Conservation (phyloP, 2,113 vertebrate species). For the Cavia aperea region DNA sequence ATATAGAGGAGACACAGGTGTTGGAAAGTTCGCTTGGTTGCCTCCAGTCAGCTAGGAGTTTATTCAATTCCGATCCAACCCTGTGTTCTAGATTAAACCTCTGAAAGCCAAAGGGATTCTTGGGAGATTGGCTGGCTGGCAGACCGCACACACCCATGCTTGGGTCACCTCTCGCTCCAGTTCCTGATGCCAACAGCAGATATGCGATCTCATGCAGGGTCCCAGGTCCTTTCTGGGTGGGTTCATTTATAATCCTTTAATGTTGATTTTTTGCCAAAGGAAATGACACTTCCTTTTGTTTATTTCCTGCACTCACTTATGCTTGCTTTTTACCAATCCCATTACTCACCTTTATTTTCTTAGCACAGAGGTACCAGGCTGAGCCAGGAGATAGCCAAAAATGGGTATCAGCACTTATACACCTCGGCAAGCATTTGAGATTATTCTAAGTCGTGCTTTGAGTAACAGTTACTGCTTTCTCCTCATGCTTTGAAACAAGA, state of each 20-base stretch:
- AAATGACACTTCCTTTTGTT: background rate
- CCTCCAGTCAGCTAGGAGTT: background rate
- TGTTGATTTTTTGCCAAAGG: background rate
- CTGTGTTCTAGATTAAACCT: background rate
- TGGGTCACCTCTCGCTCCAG: background rate
- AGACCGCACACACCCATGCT: background rate
- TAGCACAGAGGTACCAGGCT: background rate
- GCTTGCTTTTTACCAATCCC: background rate
- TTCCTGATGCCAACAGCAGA: background rate
- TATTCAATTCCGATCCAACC: background rate
- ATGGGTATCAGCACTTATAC: background rate
- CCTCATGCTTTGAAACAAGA: conserved; percentile 5
- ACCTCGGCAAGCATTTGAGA: background rate
- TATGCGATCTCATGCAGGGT: background rate
- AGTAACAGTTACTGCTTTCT: background rate
- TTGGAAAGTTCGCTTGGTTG: too few relatives aligned
- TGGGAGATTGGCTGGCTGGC: background rate
- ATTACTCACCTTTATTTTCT: background rate
- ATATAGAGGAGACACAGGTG: background rate
- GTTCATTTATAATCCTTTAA: background rate
- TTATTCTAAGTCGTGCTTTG: background rate
- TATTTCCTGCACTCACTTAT: background rate
- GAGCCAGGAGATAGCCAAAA: background rate
- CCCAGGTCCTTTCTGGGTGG: too few relatives aligned
- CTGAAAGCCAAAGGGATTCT: background rate